A percentile compares a stretch with the other conserved stretches of the same genome.
These are phyloP conservation scores for Camponotus pennsylvanicus DNA, from an alignment of 1,140 invertebrate genomes.

Conservation along the genomic window DNA sequence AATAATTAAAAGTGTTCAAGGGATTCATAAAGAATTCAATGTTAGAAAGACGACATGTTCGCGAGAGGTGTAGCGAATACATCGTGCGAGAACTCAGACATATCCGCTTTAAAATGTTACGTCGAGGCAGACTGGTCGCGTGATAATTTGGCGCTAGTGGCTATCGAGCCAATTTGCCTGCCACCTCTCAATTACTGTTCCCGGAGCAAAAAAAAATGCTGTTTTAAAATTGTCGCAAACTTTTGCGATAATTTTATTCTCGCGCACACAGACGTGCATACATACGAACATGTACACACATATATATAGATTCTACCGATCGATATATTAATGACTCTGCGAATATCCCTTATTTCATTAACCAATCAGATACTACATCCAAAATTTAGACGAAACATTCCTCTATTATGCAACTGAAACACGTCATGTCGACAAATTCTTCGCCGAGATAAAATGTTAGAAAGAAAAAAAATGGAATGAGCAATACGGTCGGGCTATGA, in stretches of 20 bases:
- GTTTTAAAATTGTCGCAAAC: conserved; percentile 61
- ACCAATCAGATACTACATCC: neutral
- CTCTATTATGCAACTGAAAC: neutral
- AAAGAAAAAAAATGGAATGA: conserved; percentile 12
- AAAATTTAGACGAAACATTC: neutral
- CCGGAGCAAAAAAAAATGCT: conserved; percentile 45
- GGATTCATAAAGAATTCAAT: neutral
- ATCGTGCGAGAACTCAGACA: conserved; percentile 20
- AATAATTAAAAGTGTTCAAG: neutral
- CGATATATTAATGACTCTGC: conserved; percentile 50
- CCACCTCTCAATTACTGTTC: conserved; percentile 42
- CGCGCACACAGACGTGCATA: neutral
- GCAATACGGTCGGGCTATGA: conserved; percentile 13
- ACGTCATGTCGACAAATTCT: conserved; percentile 20
- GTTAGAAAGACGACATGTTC: neutral
- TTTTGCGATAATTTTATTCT: conserved; percentile 43
- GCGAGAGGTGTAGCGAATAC: neutral
- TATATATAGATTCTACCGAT: neutral
- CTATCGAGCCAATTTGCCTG: conserved; percentile 70
- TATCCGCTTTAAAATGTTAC: conserved; percentile 70
- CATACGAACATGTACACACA: neutral
- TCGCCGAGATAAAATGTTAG: conserved; percentile 1
- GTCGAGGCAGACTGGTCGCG: conserved; percentile 47
- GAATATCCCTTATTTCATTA: neutral
- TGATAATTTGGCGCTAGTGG: conserved; percentile 63